Evolutionary conservation across 2,113 vertebrate genomes (phyloP), one percentile per base, ranked within the genome.

Genomic region (Myiozetetes cayanensis): DNA sequence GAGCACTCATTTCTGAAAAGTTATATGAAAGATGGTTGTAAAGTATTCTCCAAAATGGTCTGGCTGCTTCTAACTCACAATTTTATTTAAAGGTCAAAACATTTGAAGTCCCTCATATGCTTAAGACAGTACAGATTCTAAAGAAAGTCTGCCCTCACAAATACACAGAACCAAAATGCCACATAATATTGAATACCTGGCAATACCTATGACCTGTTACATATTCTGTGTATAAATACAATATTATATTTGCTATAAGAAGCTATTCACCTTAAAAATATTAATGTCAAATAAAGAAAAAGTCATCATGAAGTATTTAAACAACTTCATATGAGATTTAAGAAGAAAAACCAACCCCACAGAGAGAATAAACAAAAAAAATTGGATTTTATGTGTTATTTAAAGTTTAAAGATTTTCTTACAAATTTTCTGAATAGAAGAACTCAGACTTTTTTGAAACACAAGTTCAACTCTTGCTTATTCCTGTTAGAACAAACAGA

Each of bases 1-100:
- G 24, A 84, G 33, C 44, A 50, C 12, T 41, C 14, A 52, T 78
- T 92, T 85, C 30, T 76, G 68, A 81, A 61, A 78, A 92, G 50
- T 76, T 88, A 43, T 3, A 18, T 0, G 1, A 71, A 86, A 55
- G 17, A 44, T 8, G 7, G 4, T 24, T 87, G 39, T 37, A 81
- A 91, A 87, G 31, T 14, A 39, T 62, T 92, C 59, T 47, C 24
- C 31, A 65, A 59, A 94, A 92, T 6, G 47, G 24, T 28, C 12
- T 27, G 12, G 30, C 46, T 83, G 33, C 27, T 82, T 76, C 58
- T 62, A 89, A 79, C 20, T 82, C 28, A 30, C 33, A 39, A 24
- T 85, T 94, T 63, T 50, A 65, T 78, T 95, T 68, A 87, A 89
- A 94, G 44, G 58, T 82, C 61, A 92, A 56, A 87, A 68, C 5